Base-by-base conservation (phyloP, 2,113 vertebrate genomes). In the Pterocles orientalis region DNA sequence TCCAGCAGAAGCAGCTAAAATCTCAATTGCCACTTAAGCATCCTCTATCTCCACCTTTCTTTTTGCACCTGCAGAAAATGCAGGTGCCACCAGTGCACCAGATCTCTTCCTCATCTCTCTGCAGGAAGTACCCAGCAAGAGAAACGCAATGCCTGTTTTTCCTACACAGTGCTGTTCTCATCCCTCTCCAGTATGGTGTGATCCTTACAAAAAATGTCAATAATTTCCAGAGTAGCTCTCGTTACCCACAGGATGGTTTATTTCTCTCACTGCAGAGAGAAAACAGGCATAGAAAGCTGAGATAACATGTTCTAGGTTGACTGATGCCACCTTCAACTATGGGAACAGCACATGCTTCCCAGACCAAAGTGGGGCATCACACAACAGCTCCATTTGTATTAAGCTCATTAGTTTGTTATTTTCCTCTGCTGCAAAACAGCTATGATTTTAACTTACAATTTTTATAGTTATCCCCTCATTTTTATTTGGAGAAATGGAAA, bases 401-500 rank as follows among this genome's bases (percentile, higher is more conserved):
- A 82, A 95, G 31, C 34, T 62, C 24, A 24, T 77, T 80, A 69
- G 31, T 96, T 89, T 90, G 33, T 90, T 77, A 80, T 83, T 92
- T 90, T 45, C 31, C 51, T 53, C 66, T 70, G 41, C 58, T 88
- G 68, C n/a, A 57, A 91, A 95, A 65, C 34, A 88, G 86, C 75
- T 73, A 39, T 18, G 73, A 76, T 75, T 91, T 89, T 75, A 78
- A 89, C 85, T 94, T 89, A 72, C 50, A 92, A 33, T 79, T 84
- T 86, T 89, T 91, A 87, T 9, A 84, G 66, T 73, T 76, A 64
- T 61, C 34, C 23, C 9, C 45, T 78, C 65, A 72, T 91, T 92
- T 75, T 86, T 85, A 82, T 65, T 62, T 64, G 57, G 62, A 43
- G 65, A 92, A 94, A 83, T 17, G 65, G 36, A 21, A 23, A 47